Evolutionary conservation across 2,797 vertebrate species (phyloP).

Genomic region (Nasua narica): DNA sequence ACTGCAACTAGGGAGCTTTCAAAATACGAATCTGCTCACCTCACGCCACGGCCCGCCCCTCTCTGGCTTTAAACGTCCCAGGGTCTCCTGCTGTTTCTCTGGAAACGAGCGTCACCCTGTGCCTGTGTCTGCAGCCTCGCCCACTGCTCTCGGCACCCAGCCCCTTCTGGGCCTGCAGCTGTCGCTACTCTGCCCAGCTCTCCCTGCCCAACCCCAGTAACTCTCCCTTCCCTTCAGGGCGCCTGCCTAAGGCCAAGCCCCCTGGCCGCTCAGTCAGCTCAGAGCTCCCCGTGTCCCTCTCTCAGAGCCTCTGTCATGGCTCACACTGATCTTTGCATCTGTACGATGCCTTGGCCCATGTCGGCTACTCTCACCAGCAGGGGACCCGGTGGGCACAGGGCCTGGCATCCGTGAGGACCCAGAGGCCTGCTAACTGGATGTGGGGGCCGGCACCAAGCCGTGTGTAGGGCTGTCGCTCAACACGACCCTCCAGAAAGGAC

Average conservation of each 20-base stretch:
- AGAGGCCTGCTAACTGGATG: background rate
- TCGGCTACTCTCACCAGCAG: background rate
- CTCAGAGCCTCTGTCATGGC: background rate
- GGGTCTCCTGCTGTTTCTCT: background rate
- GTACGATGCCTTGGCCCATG: background rate
- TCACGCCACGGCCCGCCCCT: rapidly evolving
- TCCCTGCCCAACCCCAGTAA: background rate
- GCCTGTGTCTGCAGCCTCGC: background rate
- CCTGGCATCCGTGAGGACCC: background rate
- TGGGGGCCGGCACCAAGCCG: background rate
- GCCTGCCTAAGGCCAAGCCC: background rate
- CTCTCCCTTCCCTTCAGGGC: background rate
- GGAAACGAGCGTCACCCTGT: background rate
- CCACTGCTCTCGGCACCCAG: background rate
- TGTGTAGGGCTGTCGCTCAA: background rate
- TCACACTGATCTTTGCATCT: background rate
- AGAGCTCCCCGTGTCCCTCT: background rate
- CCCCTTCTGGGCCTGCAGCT: background rate
- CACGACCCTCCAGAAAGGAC: background rate
- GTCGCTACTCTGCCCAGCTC: background rate
- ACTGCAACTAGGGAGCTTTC: background rate
- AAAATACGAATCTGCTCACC: background rate
- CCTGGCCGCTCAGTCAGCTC: background rate
- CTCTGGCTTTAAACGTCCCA: background rate
- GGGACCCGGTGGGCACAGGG: background rate